Evolutionary conservation across 2,113 vertebrate species (phyloP), one percentile per base, ranked within the genome.

Genomic region (Apodemus sylvaticus): DNA sequence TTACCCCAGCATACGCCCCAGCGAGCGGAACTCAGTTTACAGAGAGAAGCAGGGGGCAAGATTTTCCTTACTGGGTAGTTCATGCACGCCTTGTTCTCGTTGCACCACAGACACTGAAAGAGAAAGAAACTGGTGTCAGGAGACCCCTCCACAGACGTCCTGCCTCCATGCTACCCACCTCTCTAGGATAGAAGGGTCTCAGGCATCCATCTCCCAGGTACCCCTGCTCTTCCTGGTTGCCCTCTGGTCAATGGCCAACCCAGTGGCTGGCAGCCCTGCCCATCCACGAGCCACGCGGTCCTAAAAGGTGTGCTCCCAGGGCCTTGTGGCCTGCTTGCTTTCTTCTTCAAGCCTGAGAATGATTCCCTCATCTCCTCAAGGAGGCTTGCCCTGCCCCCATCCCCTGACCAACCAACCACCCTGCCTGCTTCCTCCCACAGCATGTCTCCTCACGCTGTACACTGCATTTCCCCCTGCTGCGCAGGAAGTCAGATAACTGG

Each of bases 1-100:
- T 99, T 97, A 99, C 99, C 99, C 99, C 99, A 99, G 98, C 99
- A 99, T 26, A 99, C 98, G 1, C 99, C 99, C 99, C 99, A 99
- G 91, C 99, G 99, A 0, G 99, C 99, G 0, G 99, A 98, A 77
- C 97, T 98, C 68, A 99, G 98, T 31, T 99, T 97, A 4, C 99
- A 99, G 36, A 99, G 96, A 0, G 98, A 88, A 0, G 98, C 94
- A 0, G 99, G 99, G 0, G 99, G 99, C 1, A 99, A 98, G 97
- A 99, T 98, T 39, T 98, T 99, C 13, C 34, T 96, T 31, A 99
- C 98, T 0, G 99, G 99, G 96, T 99, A 99, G 0, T 99, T 99
- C 73, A 99, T 0, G 39, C 99, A 99, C 0, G 48, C 89, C 58
- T 98, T 97, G 0, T 98, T 98, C 8, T 89, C 96, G 94, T 98